Percentiles rank a stretch among this genome's conserved stretches.
These are phyloP conservation scores for Trichomalopsis sarcophagae DNA, from an alignment of 1,140 invertebrate genomes.

Conservation along the genomic window DNA sequence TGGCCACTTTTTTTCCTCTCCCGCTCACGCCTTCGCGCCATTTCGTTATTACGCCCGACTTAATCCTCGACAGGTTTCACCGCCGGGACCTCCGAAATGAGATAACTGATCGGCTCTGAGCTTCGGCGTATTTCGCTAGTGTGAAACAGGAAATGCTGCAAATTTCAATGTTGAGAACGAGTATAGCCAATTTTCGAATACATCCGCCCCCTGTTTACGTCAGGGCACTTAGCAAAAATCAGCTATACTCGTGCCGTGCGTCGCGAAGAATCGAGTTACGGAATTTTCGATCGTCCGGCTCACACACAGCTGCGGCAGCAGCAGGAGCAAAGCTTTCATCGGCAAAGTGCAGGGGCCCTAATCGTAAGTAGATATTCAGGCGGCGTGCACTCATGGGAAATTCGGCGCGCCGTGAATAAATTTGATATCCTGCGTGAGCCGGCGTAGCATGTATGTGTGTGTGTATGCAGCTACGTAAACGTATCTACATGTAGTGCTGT, in stretches of 20 bases:
- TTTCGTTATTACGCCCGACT: conserved; percentile 28
- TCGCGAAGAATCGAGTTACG: neutral
- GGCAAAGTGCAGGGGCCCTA: conserved; percentile 30
- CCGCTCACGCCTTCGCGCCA: neutral
- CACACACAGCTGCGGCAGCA: too few relatives aligned
- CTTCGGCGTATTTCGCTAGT: too few relatives aligned
- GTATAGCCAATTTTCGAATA: too few relatives aligned
- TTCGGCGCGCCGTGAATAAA: conserved; percentile 46
- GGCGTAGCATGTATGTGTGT: neutral
- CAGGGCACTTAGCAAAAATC: too few relatives aligned
- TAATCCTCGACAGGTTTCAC: conserved; percentile 35
- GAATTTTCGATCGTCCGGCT: neutral
- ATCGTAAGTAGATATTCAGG: conserved; percentile 48
- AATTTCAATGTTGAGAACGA: too few relatives aligned
- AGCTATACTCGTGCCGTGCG: neutral
- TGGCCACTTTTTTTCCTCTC: conserved; percentile 21
- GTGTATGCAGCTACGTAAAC: neutral
- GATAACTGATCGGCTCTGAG: conserved; percentile 32
- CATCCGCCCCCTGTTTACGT: too few relatives aligned
- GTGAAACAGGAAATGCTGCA: too few relatives aligned
- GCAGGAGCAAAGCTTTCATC: conserved; percentile 27
- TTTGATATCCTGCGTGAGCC: conserved; percentile 44
- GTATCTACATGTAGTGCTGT: neutral
- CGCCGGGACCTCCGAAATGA: neutral
- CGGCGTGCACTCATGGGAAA: conserved; percentile 47